Percentiles rank a stretch among this genome's conserved stretches.
phyloP scores from a whole-genome alignment of 2,888 invertebrate species.

The Philereme vetulata region DNA sequence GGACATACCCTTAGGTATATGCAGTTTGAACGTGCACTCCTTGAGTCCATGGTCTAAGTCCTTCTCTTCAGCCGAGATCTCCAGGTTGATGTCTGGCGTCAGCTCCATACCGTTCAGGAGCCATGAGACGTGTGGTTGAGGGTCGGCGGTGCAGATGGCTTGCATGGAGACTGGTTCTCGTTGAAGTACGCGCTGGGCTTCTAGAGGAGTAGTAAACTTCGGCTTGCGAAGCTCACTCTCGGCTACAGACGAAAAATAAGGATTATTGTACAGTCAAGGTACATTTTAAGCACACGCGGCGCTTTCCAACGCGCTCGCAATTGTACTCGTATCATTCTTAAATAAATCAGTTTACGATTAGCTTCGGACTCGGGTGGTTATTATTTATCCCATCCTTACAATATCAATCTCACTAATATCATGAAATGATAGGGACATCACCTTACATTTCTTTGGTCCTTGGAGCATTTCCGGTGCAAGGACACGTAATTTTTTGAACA shows the following conservation, averaged over 20 bases:
- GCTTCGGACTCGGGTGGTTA: too few relatives aligned
- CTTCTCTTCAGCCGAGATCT: conserved; percentile 85
- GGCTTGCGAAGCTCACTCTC: conserved; percentile 91
- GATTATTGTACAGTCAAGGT: too few relatives aligned
- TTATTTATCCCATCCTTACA: too few relatives aligned
- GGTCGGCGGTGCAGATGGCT: conserved; percentile 93
- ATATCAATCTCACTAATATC: too few relatives aligned
- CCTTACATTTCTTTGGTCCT: too few relatives aligned
- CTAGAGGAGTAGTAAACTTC: conserved; percentile 86
- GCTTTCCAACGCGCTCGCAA: too few relatives aligned
- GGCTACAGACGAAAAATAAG: conserved; percentile 76
- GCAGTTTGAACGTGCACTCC: conserved; percentile 91
- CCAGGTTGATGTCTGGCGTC: conserved; percentile 85
- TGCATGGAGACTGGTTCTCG: conserved; percentile 86
- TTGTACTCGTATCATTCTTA: too few relatives aligned
- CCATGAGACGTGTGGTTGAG: conserved; percentile 95
- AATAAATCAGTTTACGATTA: too few relatives aligned
- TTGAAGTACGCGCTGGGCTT: conserved; percentile 88
- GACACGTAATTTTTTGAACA: too few relatives aligned
- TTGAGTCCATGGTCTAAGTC: conserved; percentile 90
- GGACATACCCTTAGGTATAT: conserved; percentile 87
- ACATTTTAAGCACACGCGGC: too few relatives aligned
- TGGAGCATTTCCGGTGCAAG: too few relatives aligned
- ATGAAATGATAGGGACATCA: too few relatives aligned
- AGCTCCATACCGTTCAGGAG: conserved; percentile 89